Base-by-base conservation (phyloP, 1,140 invertebrate species). In the Popillia japonica region DNA sequence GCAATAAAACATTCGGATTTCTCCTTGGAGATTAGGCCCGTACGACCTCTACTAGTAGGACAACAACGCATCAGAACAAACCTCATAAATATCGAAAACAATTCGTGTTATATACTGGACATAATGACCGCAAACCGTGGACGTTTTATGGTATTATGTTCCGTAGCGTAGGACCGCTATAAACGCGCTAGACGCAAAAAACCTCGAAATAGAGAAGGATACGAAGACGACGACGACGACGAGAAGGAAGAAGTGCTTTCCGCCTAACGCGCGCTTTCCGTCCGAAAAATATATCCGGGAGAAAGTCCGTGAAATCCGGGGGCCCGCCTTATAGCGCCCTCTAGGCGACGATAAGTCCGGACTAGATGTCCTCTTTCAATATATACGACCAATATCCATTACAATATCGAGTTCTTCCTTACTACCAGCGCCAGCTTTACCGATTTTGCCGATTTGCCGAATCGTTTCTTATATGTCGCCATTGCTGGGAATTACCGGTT, bases 91-190 rank as follows among this genome's bases (percentile, higher is more conserved):
- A 55, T 17, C 48, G 48, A 55, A 17, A 55, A 55, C 48, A 17
- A 55, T 55, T 55, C 48, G 48, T 55, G 48, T 55, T 55, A 55
- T 55, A 55, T 55, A 55, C 48, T 55, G 48, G 48, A 55, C 48
- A 55, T 55, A 55, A 55, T 55, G 48, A 55, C 48, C 48, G 48
- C 48, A 55, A 55, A 55, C 48, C 17, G 48, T 55, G 17, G 48
- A 55, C 48, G 14, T 55, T 55, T 55, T 55, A 55, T 55, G 48
- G 48, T 14, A 55, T 55, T 55, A 55, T 55, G 48, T 55, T 20
- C 48, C 11, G 2, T 48, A 55, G 17, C 48, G 14, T 17, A 6
- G 48, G 6, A 55, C 48, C 17, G 48, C 14, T 17, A 17, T 14
- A 17, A 55, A 55, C 48, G n/a, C 48, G 48, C 6, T 4, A 34